Evolutionary conservation across 2,113 vertebrate genomes (phyloP).

Genomic region (Rousettus leschenaultii): DNA sequence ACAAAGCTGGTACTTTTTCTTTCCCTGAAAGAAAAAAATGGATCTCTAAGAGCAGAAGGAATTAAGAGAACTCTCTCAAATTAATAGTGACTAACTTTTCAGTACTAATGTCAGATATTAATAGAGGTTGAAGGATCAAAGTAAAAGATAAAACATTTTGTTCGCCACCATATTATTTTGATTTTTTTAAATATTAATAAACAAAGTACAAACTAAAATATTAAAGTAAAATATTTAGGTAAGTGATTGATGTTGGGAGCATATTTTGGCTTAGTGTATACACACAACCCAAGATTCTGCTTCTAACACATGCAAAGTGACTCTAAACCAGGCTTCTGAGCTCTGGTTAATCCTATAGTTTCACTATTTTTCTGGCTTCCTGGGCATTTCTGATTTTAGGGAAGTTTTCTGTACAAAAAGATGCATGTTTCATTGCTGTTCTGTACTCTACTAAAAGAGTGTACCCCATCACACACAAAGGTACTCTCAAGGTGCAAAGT

Average conservation of each 20-base stretch:
- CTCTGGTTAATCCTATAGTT: background rate
- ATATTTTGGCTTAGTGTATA: background rate
- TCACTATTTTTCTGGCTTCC: background rate
- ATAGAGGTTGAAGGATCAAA: background rate
- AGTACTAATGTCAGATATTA: background rate
- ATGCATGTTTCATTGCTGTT: background rate
- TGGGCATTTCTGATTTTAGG: background rate
- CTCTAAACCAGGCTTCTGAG: background rate
- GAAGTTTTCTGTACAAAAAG: slow-evolving; percentile 1
- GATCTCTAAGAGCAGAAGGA: background rate
- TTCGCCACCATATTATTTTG: background rate
- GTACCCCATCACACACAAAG: background rate
- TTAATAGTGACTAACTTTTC: background rate
- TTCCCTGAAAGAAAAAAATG: background rate
- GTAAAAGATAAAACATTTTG: background rate
- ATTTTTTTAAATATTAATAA: background rate
- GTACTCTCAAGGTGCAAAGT: background rate
- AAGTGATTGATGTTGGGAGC: background rate
- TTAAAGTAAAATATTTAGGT: slow-evolving; percentile 31
- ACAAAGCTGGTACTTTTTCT: background rate
- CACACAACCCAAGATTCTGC: background rate
- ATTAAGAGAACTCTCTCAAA: background rate
- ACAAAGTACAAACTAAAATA: background rate
- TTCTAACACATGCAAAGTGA: background rate
- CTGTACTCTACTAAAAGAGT: background rate